A percentile compares a stretch with the other conserved stretches of the same genome.
Conservation (phyloP, 2,797 vertebrate species). For the Ispidina picta region DNA sequence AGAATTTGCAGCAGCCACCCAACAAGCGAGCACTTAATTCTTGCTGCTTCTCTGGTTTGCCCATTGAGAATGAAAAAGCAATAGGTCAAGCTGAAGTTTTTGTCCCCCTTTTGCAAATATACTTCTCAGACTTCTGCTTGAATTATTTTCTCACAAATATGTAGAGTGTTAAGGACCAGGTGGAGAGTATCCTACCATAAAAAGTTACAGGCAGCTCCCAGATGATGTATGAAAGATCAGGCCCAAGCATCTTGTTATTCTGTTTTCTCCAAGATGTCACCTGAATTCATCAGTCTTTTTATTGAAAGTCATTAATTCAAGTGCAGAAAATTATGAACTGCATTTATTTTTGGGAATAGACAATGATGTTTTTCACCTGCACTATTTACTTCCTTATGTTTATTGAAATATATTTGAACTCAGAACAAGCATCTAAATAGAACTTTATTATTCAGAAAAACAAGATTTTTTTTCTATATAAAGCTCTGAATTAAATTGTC, state of each 20-base stretch:
- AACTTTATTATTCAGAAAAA: background rate
- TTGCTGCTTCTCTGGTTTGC: background rate
- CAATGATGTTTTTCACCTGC: background rate
- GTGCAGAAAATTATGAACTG: background rate
- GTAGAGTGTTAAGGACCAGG: background rate
- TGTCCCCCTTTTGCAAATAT: background rate
- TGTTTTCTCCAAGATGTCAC: background rate
- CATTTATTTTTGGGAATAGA: background rate
- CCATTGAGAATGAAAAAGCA: background rate
- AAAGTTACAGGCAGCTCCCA: background rate
- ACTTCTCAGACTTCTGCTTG: background rate
- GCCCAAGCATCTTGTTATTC: background rate
- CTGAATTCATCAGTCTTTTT: slow-evolving; percentile 22
- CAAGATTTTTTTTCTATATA: background rate
- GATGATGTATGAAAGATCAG: background rate
- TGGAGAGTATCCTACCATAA: background rate
- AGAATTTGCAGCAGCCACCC: background rate
- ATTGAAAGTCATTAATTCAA: slow-evolving; percentile 18
- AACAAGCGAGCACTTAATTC: fast-evolving
- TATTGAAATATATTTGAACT: background rate
- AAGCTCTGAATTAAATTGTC: background rate
- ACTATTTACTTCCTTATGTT: background rate
- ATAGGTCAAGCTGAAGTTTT: background rate
- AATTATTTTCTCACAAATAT: background rate
- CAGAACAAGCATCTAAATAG: background rate